Evolutionary conservation across 2,113 vertebrate species (phyloP), one percentile per base, ranked within the genome.

Genomic region (Thymallus thymallus): DNA sequence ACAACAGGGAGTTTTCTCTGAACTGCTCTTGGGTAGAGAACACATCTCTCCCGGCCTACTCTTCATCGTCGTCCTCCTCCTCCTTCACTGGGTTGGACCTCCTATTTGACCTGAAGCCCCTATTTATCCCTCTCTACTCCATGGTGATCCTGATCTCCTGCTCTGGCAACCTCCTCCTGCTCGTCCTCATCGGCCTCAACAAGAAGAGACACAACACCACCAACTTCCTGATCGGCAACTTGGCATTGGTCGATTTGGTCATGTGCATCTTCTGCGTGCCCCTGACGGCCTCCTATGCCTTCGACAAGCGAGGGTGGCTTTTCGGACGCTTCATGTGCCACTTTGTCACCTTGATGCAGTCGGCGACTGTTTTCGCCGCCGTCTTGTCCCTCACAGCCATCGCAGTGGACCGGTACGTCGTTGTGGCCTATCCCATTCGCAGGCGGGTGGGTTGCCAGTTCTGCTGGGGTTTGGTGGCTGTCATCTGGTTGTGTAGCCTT

Each of bases 251-350:
- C 0, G 95, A 96, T 85, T 88, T 96, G 76, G 41, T 95, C 74
- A 96, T 96, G 95, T 96, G 94, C 82, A 74, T 96, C 22, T 92
- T 94, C 86, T 96, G 95, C 0, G 92, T 96, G 16, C 95, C 95
- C 1, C 72, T 96, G 80, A 96, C 95, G 0, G 95, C 87, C 0
- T 93, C 94, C 73, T 96, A 96, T 0, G 94, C 94, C 60, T 96
- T 96, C 1, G 94, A 95, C 86, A 83, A 68, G 55, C 92, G 87
- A 0, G 95, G 95, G 0, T 96, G 95, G 95, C 84, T 96, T 67
- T 96, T 95, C 0, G 95, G 95, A 3, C 20, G 80, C 62, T 90
- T 92, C 85, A 93, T 94, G 94, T 96, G 95, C 65, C 91, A 93
- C 62, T 94, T 96, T 0, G 92, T 95, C 64, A 88, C 90, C 0